phyloP scores from a whole-genome alignment of 2,888 invertebrate genomes.

The Cantharis flavilabris region DNA sequence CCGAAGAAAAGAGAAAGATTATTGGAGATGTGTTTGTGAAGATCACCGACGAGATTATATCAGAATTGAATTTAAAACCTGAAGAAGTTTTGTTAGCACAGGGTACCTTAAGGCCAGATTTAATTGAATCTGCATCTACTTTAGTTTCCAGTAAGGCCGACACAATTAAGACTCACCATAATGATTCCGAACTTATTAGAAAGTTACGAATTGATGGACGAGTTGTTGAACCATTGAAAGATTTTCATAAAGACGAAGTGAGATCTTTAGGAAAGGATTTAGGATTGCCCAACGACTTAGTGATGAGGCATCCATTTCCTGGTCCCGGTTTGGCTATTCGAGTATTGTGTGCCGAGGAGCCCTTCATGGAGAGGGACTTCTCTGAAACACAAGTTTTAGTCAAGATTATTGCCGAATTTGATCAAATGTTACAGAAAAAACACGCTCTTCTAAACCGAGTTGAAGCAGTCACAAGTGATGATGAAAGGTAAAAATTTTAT shows the following conservation, averaged over 20 bases:
- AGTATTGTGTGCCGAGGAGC: conserved; percentile 93
- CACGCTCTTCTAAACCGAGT: conserved; percentile 89
- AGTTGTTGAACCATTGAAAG: conserved; percentile 96
- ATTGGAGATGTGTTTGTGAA: conserved; percentile 98
- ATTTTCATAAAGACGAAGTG: conserved; percentile 89
- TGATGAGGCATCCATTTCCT: conserved; percentile 97
- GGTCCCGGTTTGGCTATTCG: conserved; percentile 98
- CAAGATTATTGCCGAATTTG: conserved; percentile 92
- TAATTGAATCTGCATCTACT: conserved; percentile 95
- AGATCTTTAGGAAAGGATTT: conserved; percentile 87
- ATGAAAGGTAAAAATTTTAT: conserved; percentile 60
- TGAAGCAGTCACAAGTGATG: conserved; percentile 75
- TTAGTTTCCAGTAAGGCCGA: conserved; percentile 85
- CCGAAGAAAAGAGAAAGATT: conserved; percentile 97
- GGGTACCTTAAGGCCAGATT: conserved; percentile 95
- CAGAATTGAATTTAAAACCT: conserved; percentile 84
- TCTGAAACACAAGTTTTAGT: conserved; percentile 95
- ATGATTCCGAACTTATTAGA: conserved; percentile 94
- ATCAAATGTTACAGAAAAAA: conserved; percentile 88
- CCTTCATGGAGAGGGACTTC: conserved; percentile 93
- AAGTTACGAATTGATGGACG: conserved; percentile 73
- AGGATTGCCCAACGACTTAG: conserved; percentile 83
- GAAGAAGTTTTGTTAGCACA: conserved; percentile 93
- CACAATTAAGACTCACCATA: conserved; percentile 98
- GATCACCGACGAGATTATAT: conserved; percentile 87